Evolutionary conservation across 2,888 invertebrate genomes (phyloP), one percentile per base, ranked within the genome.

Genomic region (Taphrorychus bicolor): DNA sequence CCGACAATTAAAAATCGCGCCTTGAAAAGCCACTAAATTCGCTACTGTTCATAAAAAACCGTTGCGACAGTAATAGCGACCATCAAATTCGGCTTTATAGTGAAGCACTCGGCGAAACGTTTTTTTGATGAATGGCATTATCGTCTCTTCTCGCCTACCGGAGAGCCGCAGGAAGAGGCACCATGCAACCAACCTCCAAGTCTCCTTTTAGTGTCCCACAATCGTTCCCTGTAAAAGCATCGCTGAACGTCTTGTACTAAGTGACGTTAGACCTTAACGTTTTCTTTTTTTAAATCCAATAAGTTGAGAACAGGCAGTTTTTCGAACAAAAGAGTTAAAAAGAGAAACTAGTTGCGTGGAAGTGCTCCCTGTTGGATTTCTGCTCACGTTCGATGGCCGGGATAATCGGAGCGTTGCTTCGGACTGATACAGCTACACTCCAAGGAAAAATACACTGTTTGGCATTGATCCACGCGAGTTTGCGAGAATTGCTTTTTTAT

Each of bases 91-190:
- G 78, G 76, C 80, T 81, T 81, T 81, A 80, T 81, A 79, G 79
- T 79, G 80, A 79, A 80, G 80, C 80, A 80, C 77, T 80, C 78
- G 78, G 81, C 79, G 79, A 81, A 81, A 81, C 79, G 80, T 79
- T 80, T 79, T 79, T 81, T 81, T 81, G 82, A 81, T 81, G 81
- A 81, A 82, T 81, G 81, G 79, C 78, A 80, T 81, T 80, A 81
- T 81, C 79, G 79, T 76, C 69, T 65, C 69, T 59, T 59, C 56
- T 59, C 59, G 64, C 57, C 59, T 64, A 16, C 52, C 32, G 32
- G 63, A 60, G 66, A 70, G 59, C 62, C 62, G 14, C 40, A 41
- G 74, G 73, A 72, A 24, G 24, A 51, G 16, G 7, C 45, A 16
- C 17, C 45, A 16, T 5, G 22, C 18, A 52, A 52, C 5, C 52